These are phyloP conservation scores for Sylvilagus floridanus DNA, from an alignment of 2,797 vertebrate species.

Conservation along the genomic window DNA sequence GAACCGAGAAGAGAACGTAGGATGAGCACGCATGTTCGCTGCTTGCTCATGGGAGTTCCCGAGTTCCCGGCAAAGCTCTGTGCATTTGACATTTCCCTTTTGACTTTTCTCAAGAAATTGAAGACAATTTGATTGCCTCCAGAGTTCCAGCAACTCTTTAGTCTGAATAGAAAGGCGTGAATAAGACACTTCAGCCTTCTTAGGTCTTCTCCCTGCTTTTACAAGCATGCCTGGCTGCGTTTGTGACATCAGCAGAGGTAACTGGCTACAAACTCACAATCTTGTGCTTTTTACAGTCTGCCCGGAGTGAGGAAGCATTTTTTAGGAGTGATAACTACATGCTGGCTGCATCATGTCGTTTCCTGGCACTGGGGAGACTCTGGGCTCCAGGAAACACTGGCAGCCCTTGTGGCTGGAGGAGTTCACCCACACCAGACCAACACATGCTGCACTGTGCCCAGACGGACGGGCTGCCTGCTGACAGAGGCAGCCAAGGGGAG, in stretches of 20 bases:
- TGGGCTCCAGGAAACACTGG: constrained; percentile 16
- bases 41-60: background rate
- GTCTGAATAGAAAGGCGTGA: background rate
- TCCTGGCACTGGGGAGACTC: constrained; percentile 38
- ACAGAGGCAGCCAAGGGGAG: background rate
- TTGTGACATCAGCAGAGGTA: background rate
- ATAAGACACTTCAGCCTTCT: background rate
- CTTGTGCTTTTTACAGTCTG: constrained; percentile 25
- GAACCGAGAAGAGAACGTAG: background rate
- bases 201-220: background rate
- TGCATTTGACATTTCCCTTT: background rate
- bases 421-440: background rate
- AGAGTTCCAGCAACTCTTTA: background rate
- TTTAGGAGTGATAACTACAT: constrained; percentile 56
- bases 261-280: constrained; percentile 27
- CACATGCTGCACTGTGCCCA: background rate
- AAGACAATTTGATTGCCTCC: background rate
- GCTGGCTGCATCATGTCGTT: constrained; percentile 15
- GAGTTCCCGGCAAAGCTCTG: background rate
- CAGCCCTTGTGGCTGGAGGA: background rate
- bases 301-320: background rate
- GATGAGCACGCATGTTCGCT: background rate
- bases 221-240: background rate
- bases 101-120: background rate
- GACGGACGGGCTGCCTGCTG: background rate